Percentiles rank a stretch among this genome's conserved stretches.
Conservation (phyloP, 2,113 vertebrate genomes). For the Xyliphius kryptos region DNA sequence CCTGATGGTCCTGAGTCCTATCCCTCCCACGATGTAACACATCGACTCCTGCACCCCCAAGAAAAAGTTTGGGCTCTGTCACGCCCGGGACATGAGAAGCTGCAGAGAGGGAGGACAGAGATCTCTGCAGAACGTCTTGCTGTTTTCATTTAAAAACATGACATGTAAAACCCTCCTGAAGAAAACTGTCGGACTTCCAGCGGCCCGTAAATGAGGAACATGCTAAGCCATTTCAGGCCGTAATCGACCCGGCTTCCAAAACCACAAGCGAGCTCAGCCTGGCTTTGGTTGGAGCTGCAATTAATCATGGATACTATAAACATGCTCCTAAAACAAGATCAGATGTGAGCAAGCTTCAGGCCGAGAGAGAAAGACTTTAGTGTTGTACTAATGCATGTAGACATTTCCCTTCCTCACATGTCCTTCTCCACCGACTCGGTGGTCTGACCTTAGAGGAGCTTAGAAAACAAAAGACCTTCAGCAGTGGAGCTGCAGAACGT, state of each 20-base stretch:
- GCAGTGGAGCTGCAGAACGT: no score
- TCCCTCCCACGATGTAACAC: no score
- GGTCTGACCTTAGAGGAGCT: constrained; percentile 57
- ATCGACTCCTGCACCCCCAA: no score
- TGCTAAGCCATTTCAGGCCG: constrained; percentile 37
- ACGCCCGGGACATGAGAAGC: background rate
- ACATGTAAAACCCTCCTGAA: constrained; percentile 7
- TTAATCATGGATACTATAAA: constrained; percentile 70
- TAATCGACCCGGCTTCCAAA: constrained; percentile 49
- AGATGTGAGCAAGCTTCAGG: constrained; percentile 64
- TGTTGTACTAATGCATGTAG: constrained; percentile 62
- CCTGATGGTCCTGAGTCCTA: no score
- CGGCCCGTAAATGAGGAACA: constrained; percentile 34
- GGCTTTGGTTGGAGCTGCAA: constrained; percentile 59
- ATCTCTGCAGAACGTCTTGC: background rate
- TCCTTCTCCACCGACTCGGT: constrained; percentile 62
- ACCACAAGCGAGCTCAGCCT: constrained; percentile 51
- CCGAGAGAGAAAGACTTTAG: constrained; percentile 63
- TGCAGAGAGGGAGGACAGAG: background rate
- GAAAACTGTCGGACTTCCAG: constrained; percentile 16
- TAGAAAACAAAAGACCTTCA: no score
- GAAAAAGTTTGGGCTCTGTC: no score
- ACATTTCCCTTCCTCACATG: constrained; percentile 47
- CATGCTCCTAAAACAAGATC: constrained; percentile 62
- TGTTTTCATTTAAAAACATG: background rate